Conservation (phyloP, 1,140 invertebrate genomes). For the Mercenaria mercenaria region DNA sequence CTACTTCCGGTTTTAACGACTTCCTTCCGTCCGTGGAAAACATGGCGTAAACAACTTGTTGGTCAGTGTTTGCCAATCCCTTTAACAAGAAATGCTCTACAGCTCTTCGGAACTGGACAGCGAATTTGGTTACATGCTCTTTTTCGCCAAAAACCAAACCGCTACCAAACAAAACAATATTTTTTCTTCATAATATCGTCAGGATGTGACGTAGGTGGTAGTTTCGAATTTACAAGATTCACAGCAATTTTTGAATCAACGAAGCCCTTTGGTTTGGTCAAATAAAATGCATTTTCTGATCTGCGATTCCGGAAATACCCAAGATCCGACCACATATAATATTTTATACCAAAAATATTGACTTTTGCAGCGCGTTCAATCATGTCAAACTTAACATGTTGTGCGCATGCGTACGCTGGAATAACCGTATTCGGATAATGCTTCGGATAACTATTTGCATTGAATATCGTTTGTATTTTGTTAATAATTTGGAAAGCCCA, state of each 20-base stretch:
- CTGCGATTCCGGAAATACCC: slow-evolving; percentile 73
- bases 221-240: slow-evolving; percentile 19
- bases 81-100: slow-evolving; percentile 72
- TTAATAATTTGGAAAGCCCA: slow-evolving; percentile 72
- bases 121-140: slow-evolving; percentile 67
- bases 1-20: slow-evolving; percentile 69
- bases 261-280: slow-evolving; percentile 71
- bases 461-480: slow-evolving; percentile 72
- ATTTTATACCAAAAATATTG: slow-evolving; percentile 71
- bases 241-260: slow-evolving; percentile 67
- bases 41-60: slow-evolving; percentile 80
- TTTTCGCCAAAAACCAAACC: slow-evolving; percentile 66
- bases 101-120: slow-evolving; percentile 71
- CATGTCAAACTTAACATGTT: slow-evolving; percentile 76
- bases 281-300: slow-evolving; percentile 45
- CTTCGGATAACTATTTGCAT: slow-evolving; percentile 68
- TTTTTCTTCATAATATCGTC: slow-evolving; percentile 70
- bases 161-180: slow-evolving; percentile 69
- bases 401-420: slow-evolving; percentile 72
- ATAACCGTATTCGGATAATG: slow-evolving; percentile 71
- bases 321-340: slow-evolving; percentile 77
- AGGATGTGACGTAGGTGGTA: too few species aligned
- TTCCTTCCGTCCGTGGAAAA: slow-evolving; percentile 68
- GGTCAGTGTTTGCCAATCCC: slow-evolving; percentile 78
- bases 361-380: slow-evolving; percentile 57